These are phyloP conservation scores for Scaptomyza polygonia DNA, from an alignment of 2,888 invertebrate species.

Conservation along the genomic window DNA sequence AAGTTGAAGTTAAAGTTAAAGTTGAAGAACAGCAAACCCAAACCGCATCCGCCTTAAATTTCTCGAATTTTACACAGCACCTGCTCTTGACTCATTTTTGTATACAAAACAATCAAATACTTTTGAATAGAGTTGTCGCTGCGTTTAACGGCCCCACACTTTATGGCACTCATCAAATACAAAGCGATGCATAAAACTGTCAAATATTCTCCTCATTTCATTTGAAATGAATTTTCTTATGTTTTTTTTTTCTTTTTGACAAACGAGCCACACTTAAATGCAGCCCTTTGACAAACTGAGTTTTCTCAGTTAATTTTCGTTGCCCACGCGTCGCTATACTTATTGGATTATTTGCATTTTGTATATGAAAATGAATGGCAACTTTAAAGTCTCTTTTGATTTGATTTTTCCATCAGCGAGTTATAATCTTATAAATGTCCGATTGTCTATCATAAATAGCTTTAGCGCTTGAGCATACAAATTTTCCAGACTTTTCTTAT, in stretches of 20 bases:
- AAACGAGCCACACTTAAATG: slow-evolving; percentile 34
- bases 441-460: no score
- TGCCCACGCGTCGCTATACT: no score
- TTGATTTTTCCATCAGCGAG: not conserved
- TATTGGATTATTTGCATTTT: no score
- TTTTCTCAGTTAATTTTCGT: no score
- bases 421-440: no score
- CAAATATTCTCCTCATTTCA: slow-evolving; percentile 39
- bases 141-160: slow-evolving; percentile 33
- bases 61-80: slow-evolving; percentile 39
- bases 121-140: slow-evolving; percentile 56
- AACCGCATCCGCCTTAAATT: slow-evolving; percentile 41
- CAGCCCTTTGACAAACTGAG: slow-evolving; percentile 4
- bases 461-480: no score
- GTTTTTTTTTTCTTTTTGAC: no score
- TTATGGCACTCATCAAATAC: slow-evolving; percentile 25
- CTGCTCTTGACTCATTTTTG: slow-evolving; percentile 23
- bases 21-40: not conserved
- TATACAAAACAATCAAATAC: slow-evolving; percentile 12
- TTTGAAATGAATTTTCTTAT: slow-evolving; percentile 40
- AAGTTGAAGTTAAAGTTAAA: not conserved
- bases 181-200: slow-evolving; percentile 56
- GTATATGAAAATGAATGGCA: no score
- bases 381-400: not conserved
- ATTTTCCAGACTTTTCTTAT: no score